Percentiles rank a stretch among this genome's conserved stretches.
phyloP scores from a whole-genome alignment of 2,113 vertebrate species.

The Ciconia maguari region DNA sequence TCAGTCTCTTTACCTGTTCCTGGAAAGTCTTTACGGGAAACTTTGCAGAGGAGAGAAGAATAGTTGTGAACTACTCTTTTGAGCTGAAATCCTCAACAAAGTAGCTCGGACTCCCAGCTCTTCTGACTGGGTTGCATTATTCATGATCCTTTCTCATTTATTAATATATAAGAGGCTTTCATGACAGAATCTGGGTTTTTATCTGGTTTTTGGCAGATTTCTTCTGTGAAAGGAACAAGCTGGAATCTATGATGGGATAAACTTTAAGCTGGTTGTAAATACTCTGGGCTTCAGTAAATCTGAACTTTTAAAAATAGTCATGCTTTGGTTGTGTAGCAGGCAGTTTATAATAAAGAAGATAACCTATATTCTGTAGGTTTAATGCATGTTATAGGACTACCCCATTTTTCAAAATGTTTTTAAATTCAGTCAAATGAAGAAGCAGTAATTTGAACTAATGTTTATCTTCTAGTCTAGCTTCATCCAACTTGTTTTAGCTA shows the following conservation, averaged over 20 bases:
- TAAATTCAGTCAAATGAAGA: not conserved
- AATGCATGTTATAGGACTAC: not conserved
- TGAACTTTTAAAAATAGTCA: not conserved
- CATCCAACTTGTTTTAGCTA: not conserved
- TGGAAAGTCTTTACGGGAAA: not conserved
- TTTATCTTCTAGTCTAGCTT: not conserved
- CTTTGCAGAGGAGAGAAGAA: not conserved
- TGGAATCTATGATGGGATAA: slow-evolving; percentile 11
- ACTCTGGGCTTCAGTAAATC: not conserved
- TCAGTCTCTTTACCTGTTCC: not conserved
- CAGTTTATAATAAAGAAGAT: not conserved
- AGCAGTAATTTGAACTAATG: not conserved
- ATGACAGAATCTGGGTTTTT: slow-evolving; percentile 5
- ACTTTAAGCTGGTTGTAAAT: slow-evolving; percentile 54
- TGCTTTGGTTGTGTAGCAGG: not conserved
- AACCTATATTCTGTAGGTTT: not conserved
- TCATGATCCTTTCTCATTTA: not conserved
- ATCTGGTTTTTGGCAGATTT: slow-evolving; percentile 30
- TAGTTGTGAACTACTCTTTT: not conserved
- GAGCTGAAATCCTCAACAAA: not conserved
- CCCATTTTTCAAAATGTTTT: not conserved
- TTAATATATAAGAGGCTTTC: slow-evolving; percentile 35
- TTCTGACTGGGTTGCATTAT: not conserved
- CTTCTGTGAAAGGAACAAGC: not conserved
- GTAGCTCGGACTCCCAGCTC: not conserved